Percentiles rank a stretch among this genome's conserved stretches.
These are phyloP conservation scores for Drosophila neocordata DNA, from an alignment of 1,140 invertebrate species.

Conservation along the genomic window DNA sequence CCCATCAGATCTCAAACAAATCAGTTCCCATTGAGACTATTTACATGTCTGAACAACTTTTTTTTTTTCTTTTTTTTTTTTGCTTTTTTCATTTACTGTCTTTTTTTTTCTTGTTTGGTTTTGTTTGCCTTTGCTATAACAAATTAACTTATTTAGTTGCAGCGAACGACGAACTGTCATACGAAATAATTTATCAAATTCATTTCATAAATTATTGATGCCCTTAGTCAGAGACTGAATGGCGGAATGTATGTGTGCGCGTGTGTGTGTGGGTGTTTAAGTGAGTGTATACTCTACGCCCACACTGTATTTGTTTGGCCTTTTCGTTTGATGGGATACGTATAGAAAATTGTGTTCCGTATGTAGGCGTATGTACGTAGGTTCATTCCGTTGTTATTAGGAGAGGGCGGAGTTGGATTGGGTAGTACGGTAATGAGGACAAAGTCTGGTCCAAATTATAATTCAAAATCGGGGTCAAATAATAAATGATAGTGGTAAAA, in stretches of 20 bases:
- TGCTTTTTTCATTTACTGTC: neutral
- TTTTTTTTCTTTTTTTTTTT: neutral
- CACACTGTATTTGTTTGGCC: constrained; percentile 32
- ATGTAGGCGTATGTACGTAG: constrained; percentile 45
- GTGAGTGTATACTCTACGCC: constrained; percentile 29
- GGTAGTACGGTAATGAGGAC: neutral
- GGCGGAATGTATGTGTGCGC: neutral
- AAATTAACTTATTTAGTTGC: constrained; percentile 64
- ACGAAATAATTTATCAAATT: constrained; percentile 74
- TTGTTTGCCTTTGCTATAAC: constrained; percentile 26
- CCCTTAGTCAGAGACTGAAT: constrained; percentile 4
- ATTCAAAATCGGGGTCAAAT: constrained; percentile 55
- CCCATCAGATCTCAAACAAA: constrained; percentile 30
- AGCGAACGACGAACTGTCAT: constrained; percentile 39
- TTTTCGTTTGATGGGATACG: constrained; percentile 16
- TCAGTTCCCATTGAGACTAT: constrained; percentile 47
- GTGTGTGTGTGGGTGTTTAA: constrained; percentile 18
- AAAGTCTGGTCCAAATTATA: constrained; percentile 23
- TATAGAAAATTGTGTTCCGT: constrained; percentile 37
- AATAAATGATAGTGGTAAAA: constrained; percentile 62
- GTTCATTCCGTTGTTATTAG: neutral
- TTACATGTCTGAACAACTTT: constrained; percentile 46
- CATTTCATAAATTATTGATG: constrained; percentile 62
- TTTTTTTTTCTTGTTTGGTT: neutral
- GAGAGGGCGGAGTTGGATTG: neutral